A percentile compares a stretch with the other conserved stretches of the same genome.
Conservation (phyloP, 2,888 invertebrate species). For the Drosophila atripex region DNA sequence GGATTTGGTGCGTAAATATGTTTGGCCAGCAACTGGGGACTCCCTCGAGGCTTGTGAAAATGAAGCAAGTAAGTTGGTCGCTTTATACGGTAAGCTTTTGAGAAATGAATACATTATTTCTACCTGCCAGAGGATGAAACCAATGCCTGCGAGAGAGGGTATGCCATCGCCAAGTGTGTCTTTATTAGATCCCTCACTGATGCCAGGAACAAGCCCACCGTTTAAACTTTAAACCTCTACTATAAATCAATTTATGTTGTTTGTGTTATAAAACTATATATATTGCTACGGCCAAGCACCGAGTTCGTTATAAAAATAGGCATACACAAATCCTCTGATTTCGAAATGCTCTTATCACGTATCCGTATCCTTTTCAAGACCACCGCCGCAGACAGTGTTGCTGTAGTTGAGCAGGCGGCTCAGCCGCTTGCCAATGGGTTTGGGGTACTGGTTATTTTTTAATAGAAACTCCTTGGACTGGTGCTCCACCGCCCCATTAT, state of each 20-base stretch:
- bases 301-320: slow-evolving; percentile 14
- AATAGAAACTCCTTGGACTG: slow-evolving; percentile 95
- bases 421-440: slow-evolving; percentile 91
- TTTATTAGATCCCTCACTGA: slow-evolving; percentile 82
- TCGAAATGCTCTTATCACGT: slow-evolving; percentile 41
- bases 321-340: slow-evolving; percentile 8
- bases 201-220: slow-evolving; percentile 74
- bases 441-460: slow-evolving; percentile 91
- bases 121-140: slow-evolving; percentile 71
- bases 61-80: slow-evolving; percentile 73
- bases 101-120: background rate
- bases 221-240: slow-evolving; percentile 50
- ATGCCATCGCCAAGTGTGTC: slow-evolving; percentile 85
- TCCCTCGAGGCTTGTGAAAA: slow-evolving; percentile 80
- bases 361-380: slow-evolving; percentile 34
- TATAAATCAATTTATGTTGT: slow-evolving; percentile 26
- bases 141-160: slow-evolving; percentile 85
- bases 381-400: slow-evolving; percentile 64
- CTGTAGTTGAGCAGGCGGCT: slow-evolving; percentile 85
- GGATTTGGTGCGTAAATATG: slow-evolving; percentile 82
- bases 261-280: slow-evolving; percentile 47
- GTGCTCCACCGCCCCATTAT: slow-evolving; percentile 96
- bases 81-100: background rate
- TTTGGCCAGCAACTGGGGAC: slow-evolving; percentile 82
- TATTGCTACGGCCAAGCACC: slow-evolving; percentile 40